Conservation (phyloP, 2,113 vertebrate species). For the Trichechus manatus region DNA sequence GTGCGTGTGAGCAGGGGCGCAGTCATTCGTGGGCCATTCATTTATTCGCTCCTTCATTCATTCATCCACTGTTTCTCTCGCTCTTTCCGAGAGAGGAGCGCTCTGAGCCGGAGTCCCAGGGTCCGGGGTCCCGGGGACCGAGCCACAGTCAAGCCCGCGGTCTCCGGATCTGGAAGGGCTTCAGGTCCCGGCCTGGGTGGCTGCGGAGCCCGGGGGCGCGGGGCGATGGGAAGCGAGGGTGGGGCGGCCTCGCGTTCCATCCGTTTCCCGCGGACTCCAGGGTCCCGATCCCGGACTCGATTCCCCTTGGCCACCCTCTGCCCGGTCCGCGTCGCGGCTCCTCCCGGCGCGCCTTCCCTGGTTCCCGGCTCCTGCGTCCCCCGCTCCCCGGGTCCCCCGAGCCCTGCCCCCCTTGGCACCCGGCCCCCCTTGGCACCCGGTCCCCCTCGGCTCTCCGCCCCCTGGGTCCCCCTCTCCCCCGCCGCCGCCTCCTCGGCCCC, state of each 20-base stretch:
- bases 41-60: rapidly evolving
- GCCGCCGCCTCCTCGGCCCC: not conserved
- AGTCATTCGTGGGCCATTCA: too few relatives aligned
- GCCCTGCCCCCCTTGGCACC: not conserved
- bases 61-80: rapidly evolving
- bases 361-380: too few relatives aligned
- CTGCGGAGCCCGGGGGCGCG: not conserved
- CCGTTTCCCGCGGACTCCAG: too few relatives aligned
- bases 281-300: not conserved
- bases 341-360: not conserved
- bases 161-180: not conserved
- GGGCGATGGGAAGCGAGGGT: not conserved
- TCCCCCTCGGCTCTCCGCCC: not conserved
- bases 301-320: too few relatives aligned
- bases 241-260: not conserved
- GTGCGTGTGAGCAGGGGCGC: not conserved
- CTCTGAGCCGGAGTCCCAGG: too few relatives aligned
- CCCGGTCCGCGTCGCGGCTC: too few relatives aligned
- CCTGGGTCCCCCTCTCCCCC: rapidly evolving
- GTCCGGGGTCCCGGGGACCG: not conserved
- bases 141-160: not conserved
- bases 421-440: not conserved
- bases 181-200: not conserved
- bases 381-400: too few relatives aligned
- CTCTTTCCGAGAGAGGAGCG: not conserved